Conservation (phyloP, 2,888 invertebrate species). For the Lepidonotus clava region DNA sequence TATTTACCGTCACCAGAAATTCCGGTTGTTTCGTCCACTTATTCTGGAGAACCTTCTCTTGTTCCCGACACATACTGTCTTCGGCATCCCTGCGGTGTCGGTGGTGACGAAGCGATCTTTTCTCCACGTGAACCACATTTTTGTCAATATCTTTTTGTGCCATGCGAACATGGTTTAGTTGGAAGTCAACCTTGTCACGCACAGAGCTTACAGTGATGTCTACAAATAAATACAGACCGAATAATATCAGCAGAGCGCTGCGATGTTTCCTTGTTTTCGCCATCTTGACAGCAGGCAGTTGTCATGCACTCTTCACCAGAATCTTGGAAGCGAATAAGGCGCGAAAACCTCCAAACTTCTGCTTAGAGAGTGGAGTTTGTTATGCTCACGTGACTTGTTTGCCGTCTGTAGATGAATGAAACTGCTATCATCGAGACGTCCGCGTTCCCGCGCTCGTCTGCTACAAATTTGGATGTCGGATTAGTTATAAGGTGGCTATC, state of each 20-base stretch:
- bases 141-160: not conserved
- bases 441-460: too few species aligned
- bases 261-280: not conserved
- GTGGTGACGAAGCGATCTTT: constrained; percentile 40
- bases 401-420: too few species aligned
- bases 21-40: not conserved
- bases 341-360: not conserved
- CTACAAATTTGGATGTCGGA: too few species aligned
- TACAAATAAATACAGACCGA: not conserved
- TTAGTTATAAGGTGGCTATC: too few species aligned
- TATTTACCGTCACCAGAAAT: constrained; percentile 1
- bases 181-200: not conserved
- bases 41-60: constrained; percentile 10
- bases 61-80: not conserved
- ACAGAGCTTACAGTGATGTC: not conserved
- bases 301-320: constrained; percentile 16
- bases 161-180: constrained; percentile 5
- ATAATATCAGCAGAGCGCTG: not conserved
- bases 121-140: not conserved
- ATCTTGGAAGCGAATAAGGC: not conserved
- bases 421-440: too few species aligned
- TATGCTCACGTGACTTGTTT: constrained; percentile 9
- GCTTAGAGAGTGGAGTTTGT: not conserved
- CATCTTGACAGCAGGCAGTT: constrained; percentile 7
- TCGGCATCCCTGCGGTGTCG: not conserved